phyloP scores from a whole-genome alignment of 1,140 invertebrate genomes.

The Cherax quadricarinatus region DNA sequence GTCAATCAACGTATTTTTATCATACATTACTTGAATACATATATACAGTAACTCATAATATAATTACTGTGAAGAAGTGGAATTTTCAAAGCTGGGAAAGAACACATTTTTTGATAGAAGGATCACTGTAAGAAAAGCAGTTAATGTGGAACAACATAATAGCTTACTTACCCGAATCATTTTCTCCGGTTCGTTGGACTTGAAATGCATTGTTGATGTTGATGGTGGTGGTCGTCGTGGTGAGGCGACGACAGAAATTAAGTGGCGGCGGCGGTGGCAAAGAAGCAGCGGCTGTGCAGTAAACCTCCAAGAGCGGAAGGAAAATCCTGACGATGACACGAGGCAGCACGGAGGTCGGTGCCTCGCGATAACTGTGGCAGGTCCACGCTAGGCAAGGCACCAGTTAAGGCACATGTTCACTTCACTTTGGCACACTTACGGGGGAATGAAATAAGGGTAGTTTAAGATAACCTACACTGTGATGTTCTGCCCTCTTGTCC shows the following conservation, averaged over 20 bases:
- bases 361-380: not conserved
- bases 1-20: no score
- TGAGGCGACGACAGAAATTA: not conserved
- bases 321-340: not conserved
- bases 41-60: no score
- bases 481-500: not conserved
- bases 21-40: no score
- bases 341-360: not conserved
- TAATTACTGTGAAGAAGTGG: no score
- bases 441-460: not conserved
- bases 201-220: slow-evolving; percentile 45
- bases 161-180: slow-evolving; percentile 30
- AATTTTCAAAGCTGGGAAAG: no score
- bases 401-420: not conserved
- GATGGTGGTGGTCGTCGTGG: no score
- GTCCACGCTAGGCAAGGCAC: slow-evolving; percentile 3
- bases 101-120: no score
- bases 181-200: slow-evolving; percentile 51
- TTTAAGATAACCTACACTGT: no score
- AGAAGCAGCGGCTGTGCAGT: not conserved
- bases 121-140: no score
- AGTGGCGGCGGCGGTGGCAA: not conserved
- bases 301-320: no score
- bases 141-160: no score
- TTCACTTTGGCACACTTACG: not conserved